These are phyloP conservation scores for Macrosteles quadrilineatus DNA, from an alignment of 1,140 invertebrate species.

Conservation along the genomic window DNA sequence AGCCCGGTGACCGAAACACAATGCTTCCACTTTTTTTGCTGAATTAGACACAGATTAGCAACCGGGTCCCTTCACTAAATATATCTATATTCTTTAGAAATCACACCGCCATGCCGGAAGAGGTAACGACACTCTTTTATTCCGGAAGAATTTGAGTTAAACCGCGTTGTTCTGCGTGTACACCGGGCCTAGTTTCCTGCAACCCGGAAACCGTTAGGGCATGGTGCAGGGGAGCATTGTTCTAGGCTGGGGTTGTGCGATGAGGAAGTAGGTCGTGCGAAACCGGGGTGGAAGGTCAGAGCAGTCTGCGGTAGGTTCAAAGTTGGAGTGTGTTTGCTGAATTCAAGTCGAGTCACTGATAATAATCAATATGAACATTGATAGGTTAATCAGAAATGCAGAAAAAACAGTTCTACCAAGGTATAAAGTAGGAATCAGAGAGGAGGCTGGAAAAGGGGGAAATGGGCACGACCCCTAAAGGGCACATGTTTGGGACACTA, in stretches of 20 bases:
- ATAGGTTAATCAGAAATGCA: too few relatives aligned
- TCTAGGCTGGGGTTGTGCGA: not conserved
- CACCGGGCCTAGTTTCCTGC: slow-evolving; percentile 1
- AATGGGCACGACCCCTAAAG: too few relatives aligned
- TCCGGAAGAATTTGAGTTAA: slow-evolving; percentile 12
- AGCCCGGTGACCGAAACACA: slow-evolving; percentile 9
- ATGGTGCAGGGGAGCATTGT: not conserved
- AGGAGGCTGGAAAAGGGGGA: too few relatives aligned
- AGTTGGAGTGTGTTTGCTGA: too few relatives aligned
- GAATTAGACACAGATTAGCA: slow-evolving; percentile 26
- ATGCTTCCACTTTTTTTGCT: slow-evolving; percentile 19
- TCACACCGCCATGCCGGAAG: slow-evolving; percentile 21
- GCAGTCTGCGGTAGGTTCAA: too few relatives aligned
- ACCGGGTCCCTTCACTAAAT: slow-evolving; percentile 22
- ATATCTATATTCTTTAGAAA: slow-evolving; percentile 27
- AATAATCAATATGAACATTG: too few relatives aligned
- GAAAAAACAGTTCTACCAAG: too few relatives aligned
- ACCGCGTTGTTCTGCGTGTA: slow-evolving; percentile 8
- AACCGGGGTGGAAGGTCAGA: too few relatives aligned
- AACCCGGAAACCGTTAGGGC: slow-evolving; percentile 20
- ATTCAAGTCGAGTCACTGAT: too few relatives aligned
- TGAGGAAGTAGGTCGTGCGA: too few relatives aligned
- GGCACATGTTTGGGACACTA: too few relatives aligned
- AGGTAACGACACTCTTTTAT: slow-evolving; percentile 23
- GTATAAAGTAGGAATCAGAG: too few relatives aligned